Base-by-base conservation (phyloP, 2,113 vertebrate species). In the Noturus placidus region DNA sequence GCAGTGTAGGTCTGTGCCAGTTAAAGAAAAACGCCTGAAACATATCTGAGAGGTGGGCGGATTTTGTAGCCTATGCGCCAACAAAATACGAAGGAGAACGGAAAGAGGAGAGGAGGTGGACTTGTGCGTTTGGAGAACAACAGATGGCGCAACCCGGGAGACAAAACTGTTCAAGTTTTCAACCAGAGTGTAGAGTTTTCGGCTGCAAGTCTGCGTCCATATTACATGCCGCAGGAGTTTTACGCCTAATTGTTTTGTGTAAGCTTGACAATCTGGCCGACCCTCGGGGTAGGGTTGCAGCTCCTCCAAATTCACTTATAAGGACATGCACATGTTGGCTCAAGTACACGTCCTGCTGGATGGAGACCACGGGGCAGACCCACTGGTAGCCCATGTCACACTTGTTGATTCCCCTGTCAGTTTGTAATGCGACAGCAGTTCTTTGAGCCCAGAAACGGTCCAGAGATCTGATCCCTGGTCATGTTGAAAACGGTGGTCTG, bases 111-210 rank as follows among this genome's bases (percentile, higher is more conserved):
- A 57, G 54, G 54, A 59, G 78, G 52, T 52, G 78, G 30, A 81
- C 78, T 9, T 79, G 77, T 79, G 77, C 46, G 22, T 35, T 80
- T 82, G 38, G 10, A 56, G 78, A 80, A 80, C 35, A 63, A 82
- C 56, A 65, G 80, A 61, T 82, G 80, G 80, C 63, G 57, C 57
- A 82, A 63, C 33, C 35, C 11, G 4, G 22, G 57, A n/a, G 35
- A 35, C 38, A 46, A n/a, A 22, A 82, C 33, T 65, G 57, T 42
- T 42, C 30, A 59, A 57, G 78, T 59, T 80, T 52, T 80, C 27
- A 54, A 33, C 46, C 42, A 70, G 13, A 25, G 79, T 79, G 54
- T 79, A 70, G 5, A 20, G 20, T 33, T 80, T 80, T 56, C 6
- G 35, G 70, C 70, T 80, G 77, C 22, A 27, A 33, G 35, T 15